These are phyloP conservation scores for Dendroctonus valens DNA, from an alignment of 1,140 invertebrate genomes.

Conservation along the genomic window DNA sequence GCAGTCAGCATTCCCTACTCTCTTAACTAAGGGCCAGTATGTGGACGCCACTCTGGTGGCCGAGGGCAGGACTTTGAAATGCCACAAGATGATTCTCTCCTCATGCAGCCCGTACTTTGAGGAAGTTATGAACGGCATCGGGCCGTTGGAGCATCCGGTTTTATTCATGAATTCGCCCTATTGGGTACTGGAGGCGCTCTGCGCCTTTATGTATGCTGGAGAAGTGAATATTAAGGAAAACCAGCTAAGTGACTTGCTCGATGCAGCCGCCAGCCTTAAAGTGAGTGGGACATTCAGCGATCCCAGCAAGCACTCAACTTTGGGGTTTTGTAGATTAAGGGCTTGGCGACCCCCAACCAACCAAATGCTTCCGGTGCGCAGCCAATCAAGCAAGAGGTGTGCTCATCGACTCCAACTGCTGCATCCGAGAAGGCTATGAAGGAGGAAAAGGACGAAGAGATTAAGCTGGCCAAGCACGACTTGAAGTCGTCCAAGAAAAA, in stretches of 20 bases:
- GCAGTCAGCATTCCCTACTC: constrained; percentile 58
- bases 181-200: constrained; percentile 54
- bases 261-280: constrained; percentile 52
- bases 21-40: constrained; percentile 56
- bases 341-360: constrained; percentile 32
- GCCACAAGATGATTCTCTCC: constrained; percentile 59
- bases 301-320: background rate
- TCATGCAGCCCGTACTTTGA: constrained; percentile 67
- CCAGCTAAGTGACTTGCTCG: constrained; percentile 49
- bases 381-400: constrained; percentile 16
- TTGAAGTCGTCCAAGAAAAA: background rate
- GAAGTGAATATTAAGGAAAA: constrained; percentile 55
- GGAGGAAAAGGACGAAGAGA: constrained; percentile 11
- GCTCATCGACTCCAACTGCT: background rate
- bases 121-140: constrained; percentile 57
- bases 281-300: constrained; percentile 36
- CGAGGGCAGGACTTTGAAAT: constrained; percentile 53
- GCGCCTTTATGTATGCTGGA: constrained; percentile 61
- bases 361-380: background rate
- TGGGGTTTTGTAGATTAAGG: constrained; percentile 45
- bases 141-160: constrained; percentile 64
- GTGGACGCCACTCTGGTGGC: constrained; percentile 60
- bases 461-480: background rate
- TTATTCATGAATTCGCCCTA: constrained; percentile 62
- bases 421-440: background rate